Percentiles rank a stretch among this genome's conserved stretches.
phyloP scores from a whole-genome alignment of 2,888 invertebrate genomes.

The Tipula unca region DNA sequence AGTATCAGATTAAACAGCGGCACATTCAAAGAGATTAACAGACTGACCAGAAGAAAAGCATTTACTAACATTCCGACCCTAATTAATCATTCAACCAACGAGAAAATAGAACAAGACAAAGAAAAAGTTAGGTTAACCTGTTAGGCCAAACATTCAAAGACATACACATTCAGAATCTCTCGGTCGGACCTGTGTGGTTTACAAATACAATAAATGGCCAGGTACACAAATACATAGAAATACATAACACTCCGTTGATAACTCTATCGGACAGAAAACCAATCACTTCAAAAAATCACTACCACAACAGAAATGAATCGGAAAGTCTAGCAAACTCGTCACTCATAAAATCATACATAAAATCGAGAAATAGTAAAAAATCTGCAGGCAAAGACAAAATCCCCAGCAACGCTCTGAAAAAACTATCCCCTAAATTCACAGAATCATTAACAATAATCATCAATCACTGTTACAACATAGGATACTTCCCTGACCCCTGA shows the following conservation, averaged over 20 bases:
- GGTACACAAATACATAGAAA: neutral
- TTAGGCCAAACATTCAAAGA: neutral
- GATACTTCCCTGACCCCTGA: neutral
- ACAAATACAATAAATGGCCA: neutral
- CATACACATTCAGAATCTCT: neutral
- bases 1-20: neutral
- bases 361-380: neutral
- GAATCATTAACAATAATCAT: neutral
- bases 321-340: neutral
- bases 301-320: neutral
- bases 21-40: neutral
- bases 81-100: neutral
- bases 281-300: neutral
- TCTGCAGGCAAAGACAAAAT: neutral
- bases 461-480: neutral
- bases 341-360: neutral
- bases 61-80: neutral
- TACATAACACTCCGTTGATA: neutral
- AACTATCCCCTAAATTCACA: neutral
- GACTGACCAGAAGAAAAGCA: neutral
- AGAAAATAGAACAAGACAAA: neutral
- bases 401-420: neutral
- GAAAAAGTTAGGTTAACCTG: neutral
- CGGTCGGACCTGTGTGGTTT: neutral
- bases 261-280: neutral